Evolutionary conservation across 2,797 vertebrate species (phyloP).

Genomic region (Arnoldichthys spilopterus): DNA sequence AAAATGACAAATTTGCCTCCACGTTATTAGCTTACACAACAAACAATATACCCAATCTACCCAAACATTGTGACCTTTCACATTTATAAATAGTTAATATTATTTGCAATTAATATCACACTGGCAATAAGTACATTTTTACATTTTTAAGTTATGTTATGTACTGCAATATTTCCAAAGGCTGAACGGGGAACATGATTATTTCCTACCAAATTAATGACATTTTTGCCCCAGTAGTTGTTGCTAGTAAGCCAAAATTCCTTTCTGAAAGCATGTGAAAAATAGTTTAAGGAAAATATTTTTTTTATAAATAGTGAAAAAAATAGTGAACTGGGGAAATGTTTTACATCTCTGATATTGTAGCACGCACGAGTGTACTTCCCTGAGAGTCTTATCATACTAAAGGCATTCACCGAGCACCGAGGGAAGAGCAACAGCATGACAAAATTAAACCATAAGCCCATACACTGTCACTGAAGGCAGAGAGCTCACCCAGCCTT

Average conservation of each 20-base stretch:
- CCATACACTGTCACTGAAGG: conserved; percentile 11
- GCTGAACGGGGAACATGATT: no score
- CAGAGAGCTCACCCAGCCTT: conserved; percentile 36
- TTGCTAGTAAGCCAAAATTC: not conserved
- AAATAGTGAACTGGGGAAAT: not conserved
- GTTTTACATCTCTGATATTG: conserved; percentile 16
- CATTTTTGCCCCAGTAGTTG: not conserved
- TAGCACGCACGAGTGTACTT: conserved; percentile 10
- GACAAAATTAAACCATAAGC: conserved; percentile 35
- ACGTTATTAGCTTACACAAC: no score
- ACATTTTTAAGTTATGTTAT: no score
- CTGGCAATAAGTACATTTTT: no score
- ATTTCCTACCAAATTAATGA: no score
- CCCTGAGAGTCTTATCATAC: conserved; percentile 10
- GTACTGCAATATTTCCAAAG: no score
- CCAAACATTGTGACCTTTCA: no score
- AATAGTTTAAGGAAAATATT: conserved; percentile 1
- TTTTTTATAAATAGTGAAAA: no score
- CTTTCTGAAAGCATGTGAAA: not conserved
- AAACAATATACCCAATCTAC: no score
- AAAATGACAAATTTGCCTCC: no score
- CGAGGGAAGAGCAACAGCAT: conserved; percentile 3
- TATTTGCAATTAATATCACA: no score
- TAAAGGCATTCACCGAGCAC: conserved; percentile 5
- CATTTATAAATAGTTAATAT: no score